A percentile compares a stretch with the other conserved stretches of the same genome.
These are phyloP conservation scores for Drosophila paracracens DNA, from an alignment of 2,888 invertebrate genomes.

Conservation along the genomic window DNA sequence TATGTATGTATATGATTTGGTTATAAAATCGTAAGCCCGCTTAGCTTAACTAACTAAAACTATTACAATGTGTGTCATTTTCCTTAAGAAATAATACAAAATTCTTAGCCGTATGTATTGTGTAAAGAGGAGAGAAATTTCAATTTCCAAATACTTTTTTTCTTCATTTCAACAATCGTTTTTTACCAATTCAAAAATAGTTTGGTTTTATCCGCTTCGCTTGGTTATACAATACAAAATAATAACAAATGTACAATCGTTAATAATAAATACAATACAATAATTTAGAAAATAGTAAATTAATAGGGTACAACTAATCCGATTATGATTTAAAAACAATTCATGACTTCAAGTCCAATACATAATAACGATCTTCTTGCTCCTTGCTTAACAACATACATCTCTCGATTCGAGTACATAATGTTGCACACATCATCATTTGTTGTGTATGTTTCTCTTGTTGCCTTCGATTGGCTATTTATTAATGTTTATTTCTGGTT, in stretches of 20 bases:
- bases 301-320: slow-evolving; percentile 31
- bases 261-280: slow-evolving; percentile 53
- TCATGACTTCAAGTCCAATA: slow-evolving; percentile 75
- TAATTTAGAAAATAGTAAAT: slow-evolving; percentile 60
- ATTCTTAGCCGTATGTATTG: slow-evolving; percentile 44
- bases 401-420: neutral
- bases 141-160: slow-evolving; percentile 76
- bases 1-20: slow-evolving; percentile 51
- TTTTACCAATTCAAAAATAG: slow-evolving; percentile 62
- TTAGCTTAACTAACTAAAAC: slow-evolving; percentile 51
- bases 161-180: slow-evolving; percentile 42
- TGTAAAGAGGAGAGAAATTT: slow-evolving; percentile 66
- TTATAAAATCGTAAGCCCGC: slow-evolving; percentile 70
- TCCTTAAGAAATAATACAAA: slow-evolving; percentile 52
- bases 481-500: slow-evolving; percentile 18
- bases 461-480: slow-evolving; percentile 38
- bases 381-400: slow-evolving; percentile 19
- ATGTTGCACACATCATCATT: neutral
- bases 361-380: slow-evolving; percentile 51
- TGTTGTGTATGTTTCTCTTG: slow-evolving; percentile 9
- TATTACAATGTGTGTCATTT: slow-evolving; percentile 55
- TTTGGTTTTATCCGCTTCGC: slow-evolving; percentile 47
- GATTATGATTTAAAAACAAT: slow-evolving; percentile 60
- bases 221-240: slow-evolving; percentile 40
- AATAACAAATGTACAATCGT: slow-evolving; percentile 55